These are phyloP conservation scores for Antennarius maculatus DNA, from an alignment of 2,797 vertebrate genomes.

Conservation along the genomic window DNA sequence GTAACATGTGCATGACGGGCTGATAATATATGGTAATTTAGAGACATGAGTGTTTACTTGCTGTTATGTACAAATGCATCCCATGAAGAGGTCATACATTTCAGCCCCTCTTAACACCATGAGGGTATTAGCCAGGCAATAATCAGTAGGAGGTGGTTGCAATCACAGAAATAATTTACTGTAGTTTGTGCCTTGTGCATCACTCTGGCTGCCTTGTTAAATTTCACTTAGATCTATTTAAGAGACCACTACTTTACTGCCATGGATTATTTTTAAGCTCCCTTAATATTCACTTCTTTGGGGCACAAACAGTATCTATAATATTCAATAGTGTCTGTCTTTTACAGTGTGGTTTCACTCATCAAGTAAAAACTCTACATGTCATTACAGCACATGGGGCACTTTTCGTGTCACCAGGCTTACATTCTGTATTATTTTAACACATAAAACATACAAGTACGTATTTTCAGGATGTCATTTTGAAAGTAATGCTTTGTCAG, in stretches of 20 bases:
- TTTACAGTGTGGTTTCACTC: conserved; percentile 26
- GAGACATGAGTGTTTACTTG: conserved; percentile 46
- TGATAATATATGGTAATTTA: conserved; percentile 48
- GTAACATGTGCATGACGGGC: conserved; percentile 12
- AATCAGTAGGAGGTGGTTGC: conserved; percentile 8
- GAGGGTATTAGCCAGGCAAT: conserved; percentile 28
- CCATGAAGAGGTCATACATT: conserved; percentile 53
- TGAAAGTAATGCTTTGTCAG: not conserved
- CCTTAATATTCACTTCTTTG: conserved; percentile 18
- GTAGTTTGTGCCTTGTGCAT: conserved; percentile 40
- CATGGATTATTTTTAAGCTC: conserved; percentile 15
- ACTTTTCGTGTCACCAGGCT: conserved; percentile 13
- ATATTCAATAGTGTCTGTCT: conserved; percentile 32
- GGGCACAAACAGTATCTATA: conserved; percentile 11
- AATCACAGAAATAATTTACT: conserved; percentile 15
- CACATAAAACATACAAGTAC: not conserved
- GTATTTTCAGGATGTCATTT: not conserved
- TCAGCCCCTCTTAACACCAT: conserved; percentile 30
- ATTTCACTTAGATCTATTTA: conserved; percentile 50
- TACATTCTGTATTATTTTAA: not conserved
- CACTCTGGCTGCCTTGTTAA: conserved; percentile 37
- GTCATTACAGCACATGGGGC: not conserved
- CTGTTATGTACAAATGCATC: conserved; percentile 31
- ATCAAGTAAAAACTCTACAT: conserved; percentile 16
- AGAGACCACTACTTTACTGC: conserved; percentile 12